phyloP scores from a whole-genome alignment of 2,888 invertebrate species.

The Atrina japonica region DNA sequence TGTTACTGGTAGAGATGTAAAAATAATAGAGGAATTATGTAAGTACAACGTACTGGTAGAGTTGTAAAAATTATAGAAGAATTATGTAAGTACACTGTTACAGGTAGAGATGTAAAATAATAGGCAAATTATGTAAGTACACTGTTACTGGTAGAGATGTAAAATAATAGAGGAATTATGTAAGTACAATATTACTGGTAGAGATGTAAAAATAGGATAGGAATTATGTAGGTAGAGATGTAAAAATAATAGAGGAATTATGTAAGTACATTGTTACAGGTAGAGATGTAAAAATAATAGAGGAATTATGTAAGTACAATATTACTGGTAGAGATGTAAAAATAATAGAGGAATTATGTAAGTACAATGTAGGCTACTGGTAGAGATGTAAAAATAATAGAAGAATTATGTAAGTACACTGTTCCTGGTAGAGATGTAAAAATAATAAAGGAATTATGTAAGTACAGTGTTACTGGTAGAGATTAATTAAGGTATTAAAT shows the following conservation, averaged over 20 bases:
- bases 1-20: background rate
- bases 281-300: conserved; percentile 95
- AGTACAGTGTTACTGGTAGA: no score
- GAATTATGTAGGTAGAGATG: no score
- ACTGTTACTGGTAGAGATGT: no score
- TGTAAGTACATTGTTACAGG: conserved; percentile 94
- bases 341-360: no score
- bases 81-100: background rate
- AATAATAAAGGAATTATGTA: no score
- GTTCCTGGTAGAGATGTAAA: background rate
- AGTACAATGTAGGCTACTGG: no score
- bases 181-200: conserved; percentile 83
- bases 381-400: background rate
- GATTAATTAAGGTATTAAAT: no score
- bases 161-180: conserved; percentile 99
- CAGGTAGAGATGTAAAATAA: no score
- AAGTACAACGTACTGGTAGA: conserved; percentile 94
- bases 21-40: no score
- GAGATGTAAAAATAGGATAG: no score
- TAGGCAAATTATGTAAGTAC: no score
- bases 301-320: conserved; percentile 94
- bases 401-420: background rate
- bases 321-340: background rate
- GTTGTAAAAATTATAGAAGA: background rate
- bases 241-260: conserved; percentile 81